Conservation (phyloP, 2,113 vertebrate genomes). For the Charina bottae region DNA sequence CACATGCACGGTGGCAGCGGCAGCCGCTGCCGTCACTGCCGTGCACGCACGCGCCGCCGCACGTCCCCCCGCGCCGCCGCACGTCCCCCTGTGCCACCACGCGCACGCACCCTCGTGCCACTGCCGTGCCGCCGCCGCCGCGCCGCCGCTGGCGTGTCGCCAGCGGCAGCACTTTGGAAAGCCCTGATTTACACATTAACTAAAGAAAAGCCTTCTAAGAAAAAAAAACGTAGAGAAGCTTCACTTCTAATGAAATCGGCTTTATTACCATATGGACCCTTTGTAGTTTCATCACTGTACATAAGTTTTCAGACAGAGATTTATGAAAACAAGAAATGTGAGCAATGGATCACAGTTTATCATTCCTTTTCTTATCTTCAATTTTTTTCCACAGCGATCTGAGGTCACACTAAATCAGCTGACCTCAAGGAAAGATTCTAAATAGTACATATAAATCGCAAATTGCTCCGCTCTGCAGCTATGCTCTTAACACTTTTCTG, state of each 20-base stretch:
- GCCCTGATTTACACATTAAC: slow-evolving; percentile 43
- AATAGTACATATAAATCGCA: slow-evolving; percentile 15
- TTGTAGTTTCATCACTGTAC: slow-evolving; percentile 38
- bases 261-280: slow-evolving; percentile 26
- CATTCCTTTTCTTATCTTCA: slow-evolving; percentile 23
- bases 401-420: slow-evolving; percentile 27
- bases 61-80: too few species aligned
- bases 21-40: too few species aligned
- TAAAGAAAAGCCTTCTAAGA: slow-evolving; percentile 43
- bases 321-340: slow-evolving; percentile 56
- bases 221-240: not conserved
- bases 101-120: too few species aligned
- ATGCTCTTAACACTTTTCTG: slow-evolving; percentile 36
- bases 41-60: too few species aligned
- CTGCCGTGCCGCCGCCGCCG: too few species aligned
- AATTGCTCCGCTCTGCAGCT: not conserved
- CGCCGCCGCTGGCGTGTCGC: too few species aligned
- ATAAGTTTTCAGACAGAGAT: slow-evolving; percentile 40
- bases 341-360: slow-evolving; percentile 25
- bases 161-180: too few species aligned
- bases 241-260: slow-evolving; percentile 51
- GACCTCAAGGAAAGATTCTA: slow-evolving; percentile 17
- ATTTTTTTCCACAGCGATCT: not conserved
- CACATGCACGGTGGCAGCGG: too few species aligned
- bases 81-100: too few species aligned